A percentile compares a stretch with the other conserved stretches of the same genome.
Conservation (phyloP, 2,888 invertebrate species). For the Coleophora flavipennella region DNA sequence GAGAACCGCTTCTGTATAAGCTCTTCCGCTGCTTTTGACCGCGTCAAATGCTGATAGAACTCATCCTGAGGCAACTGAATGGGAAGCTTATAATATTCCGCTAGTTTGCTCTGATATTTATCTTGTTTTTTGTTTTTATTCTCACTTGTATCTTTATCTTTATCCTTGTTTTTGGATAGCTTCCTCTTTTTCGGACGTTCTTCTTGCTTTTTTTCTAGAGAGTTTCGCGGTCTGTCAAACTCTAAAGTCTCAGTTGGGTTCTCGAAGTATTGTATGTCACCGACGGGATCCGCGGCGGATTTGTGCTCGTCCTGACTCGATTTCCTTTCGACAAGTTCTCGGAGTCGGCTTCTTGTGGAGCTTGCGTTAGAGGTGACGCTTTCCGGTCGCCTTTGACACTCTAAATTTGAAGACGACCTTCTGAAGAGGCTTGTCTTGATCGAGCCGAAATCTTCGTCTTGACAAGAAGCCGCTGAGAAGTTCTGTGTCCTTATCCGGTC, state of each 20-base stretch:
- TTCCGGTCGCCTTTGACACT: conserved; percentile 57
- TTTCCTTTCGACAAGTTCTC: conserved; percentile 69
- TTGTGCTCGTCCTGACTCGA: conserved; percentile 67
- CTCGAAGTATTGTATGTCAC: conserved; percentile 67
- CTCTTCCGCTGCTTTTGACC: conserved; percentile 62
- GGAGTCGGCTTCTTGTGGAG: conserved; percentile 69
- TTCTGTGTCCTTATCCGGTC: conserved; percentile 72
- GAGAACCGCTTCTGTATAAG: conserved; percentile 57
- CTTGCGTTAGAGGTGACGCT: conserved; percentile 64
- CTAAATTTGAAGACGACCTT: conserved; percentile 62
- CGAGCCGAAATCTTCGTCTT: conserved; percentile 68
- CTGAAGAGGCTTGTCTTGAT: conserved; percentile 67
- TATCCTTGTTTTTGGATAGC: conserved; percentile 51
- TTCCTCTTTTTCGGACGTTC: conserved; percentile 63
- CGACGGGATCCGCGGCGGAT: conserved; percentile 59
- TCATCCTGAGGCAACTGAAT: conserved; percentile 64
- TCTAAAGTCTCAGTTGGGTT: conserved; percentile 66
- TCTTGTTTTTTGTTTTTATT: conserved; percentile 60
- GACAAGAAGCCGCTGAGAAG: conserved; percentile 70
- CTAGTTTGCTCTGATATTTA: conserved; percentile 64
- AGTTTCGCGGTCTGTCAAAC: conserved; percentile 55
- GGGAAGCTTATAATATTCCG: conserved; percentile 62
- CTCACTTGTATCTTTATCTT: conserved; percentile 38
- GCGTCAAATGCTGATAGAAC: conserved; percentile 62
- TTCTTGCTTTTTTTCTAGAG: conserved; percentile 57